These are phyloP conservation scores for Bothrops jararaca DNA, from an alignment of 2,113 vertebrate genomes.

Conservation along the genomic window DNA sequence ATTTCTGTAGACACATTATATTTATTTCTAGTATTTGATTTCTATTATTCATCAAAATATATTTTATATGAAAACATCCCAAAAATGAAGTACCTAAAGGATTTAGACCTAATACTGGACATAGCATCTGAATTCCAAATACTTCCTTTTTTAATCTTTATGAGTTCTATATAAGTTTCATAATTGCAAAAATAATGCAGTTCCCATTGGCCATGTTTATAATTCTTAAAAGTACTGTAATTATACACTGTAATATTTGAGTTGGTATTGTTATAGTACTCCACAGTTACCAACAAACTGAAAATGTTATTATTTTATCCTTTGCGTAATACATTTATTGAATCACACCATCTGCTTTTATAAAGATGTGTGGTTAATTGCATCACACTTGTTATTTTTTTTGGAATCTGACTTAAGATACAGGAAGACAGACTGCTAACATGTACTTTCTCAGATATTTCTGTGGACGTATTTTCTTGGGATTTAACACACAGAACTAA, in stretches of 20 bases:
- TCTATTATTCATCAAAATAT: not conserved
- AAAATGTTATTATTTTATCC: not conserved
- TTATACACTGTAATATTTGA: not conserved
- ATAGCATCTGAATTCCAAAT: not conserved
- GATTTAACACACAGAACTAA: not conserved
- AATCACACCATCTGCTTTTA: not conserved
- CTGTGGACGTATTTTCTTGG: not conserved
- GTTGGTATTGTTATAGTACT: not conserved
- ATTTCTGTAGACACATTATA: not conserved
- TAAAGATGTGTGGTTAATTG: not conserved
- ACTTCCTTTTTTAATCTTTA: not conserved
- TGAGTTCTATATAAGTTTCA: not conserved
- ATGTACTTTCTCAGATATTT: not conserved
- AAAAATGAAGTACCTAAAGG: not conserved
- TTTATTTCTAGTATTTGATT: not conserved
- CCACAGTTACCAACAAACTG: not conserved
- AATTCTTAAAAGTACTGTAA: not conserved
- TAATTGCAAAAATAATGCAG: not conserved
- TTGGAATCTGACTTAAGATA: not conserved
- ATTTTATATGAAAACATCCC: not conserved
- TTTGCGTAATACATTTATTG: not conserved
- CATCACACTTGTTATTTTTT: not conserved
- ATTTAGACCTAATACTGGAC: not conserved
- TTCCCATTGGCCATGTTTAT: not conserved
- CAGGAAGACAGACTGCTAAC: not conserved